These are phyloP conservation scores for Irena cyanogastra DNA, from an alignment of 2,113 vertebrate genomes.

Conservation along the genomic window DNA sequence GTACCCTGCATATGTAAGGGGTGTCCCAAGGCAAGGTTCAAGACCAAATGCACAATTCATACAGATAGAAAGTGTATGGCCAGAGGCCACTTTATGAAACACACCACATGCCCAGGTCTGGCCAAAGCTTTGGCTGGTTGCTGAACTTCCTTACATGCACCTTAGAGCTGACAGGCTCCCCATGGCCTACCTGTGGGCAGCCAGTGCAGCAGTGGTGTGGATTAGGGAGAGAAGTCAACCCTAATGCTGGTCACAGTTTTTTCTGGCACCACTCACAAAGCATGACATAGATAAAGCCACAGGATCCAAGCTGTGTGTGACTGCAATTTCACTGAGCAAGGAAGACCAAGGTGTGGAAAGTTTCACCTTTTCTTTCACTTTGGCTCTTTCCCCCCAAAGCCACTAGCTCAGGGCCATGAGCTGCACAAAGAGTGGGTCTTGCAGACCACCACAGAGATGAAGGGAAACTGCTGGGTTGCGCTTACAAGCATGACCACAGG, in stretches of 20 bases:
- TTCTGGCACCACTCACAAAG: neutral
- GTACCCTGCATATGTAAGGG: neutral
- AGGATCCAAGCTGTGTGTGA: neutral
- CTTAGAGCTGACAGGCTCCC: neutral
- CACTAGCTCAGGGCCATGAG: neutral
- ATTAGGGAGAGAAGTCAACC: neutral
- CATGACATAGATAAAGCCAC: neutral
- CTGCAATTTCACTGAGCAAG: neutral
- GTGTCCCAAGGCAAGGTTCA: neutral
- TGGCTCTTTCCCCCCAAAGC: neutral
- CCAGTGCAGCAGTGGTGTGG: neutral
- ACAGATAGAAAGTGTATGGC: neutral
- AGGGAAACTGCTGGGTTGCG: neutral
- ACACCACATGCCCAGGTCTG: neutral
- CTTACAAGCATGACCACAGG: neutral
- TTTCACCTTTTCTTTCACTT: neutral
- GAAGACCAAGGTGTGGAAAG: neutral
- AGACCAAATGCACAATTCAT: neutral
- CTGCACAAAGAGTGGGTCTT: neutral
- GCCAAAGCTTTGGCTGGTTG: neutral
- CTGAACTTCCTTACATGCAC: neutral
- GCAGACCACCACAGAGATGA: neutral
- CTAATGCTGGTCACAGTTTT: neutral
- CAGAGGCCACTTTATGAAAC: neutral
- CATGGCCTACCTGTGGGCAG: neutral